Conservation (phyloP, 2,797 vertebrate species). For the Notamacropus eugenii region DNA sequence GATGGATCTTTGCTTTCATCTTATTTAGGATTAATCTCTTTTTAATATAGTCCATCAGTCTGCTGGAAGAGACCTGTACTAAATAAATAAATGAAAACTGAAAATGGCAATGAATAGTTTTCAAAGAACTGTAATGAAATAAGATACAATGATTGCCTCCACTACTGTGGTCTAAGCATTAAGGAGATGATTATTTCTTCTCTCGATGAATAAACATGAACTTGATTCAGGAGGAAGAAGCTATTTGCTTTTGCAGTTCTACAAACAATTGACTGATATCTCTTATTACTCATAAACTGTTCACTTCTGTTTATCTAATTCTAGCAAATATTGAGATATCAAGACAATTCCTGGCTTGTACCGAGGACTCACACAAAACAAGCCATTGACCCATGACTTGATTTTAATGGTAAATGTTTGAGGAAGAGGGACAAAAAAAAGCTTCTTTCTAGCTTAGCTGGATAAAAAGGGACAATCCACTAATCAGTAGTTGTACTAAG, state of each 20-base stretch:
- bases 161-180: not conserved
- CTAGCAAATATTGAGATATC: slow-evolving; percentile 63
- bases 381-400: not conserved
- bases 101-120: not conserved
- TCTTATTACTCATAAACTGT: slow-evolving; percentile 50
- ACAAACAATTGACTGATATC: slow-evolving; percentile 49
- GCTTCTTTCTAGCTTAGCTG: not conserved
- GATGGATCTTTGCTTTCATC: not conserved
- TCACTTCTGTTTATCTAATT: slow-evolving; percentile 61
- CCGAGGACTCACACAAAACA: not conserved
- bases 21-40: not conserved
- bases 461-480: not conserved
- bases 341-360: slow-evolving; percentile 23
- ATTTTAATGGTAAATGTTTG: not conserved
- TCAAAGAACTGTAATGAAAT: not conserved
- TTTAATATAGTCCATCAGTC: not conserved
- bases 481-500: not conserved
- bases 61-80: not conserved
- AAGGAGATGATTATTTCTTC: slow-evolving; percentile 36
- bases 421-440: not conserved
- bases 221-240: slow-evolving; percentile 19
- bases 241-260: slow-evolving; percentile 56
- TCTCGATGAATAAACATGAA: slow-evolving; percentile 52
- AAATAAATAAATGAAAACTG: not conserved
- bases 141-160: not conserved